A percentile compares a stretch with the other conserved stretches of the same genome.
Evolutionary conservation across 2,888 invertebrate genomes (phyloP).

Genomic region (Nephrocerus scutellatus): DNA sequence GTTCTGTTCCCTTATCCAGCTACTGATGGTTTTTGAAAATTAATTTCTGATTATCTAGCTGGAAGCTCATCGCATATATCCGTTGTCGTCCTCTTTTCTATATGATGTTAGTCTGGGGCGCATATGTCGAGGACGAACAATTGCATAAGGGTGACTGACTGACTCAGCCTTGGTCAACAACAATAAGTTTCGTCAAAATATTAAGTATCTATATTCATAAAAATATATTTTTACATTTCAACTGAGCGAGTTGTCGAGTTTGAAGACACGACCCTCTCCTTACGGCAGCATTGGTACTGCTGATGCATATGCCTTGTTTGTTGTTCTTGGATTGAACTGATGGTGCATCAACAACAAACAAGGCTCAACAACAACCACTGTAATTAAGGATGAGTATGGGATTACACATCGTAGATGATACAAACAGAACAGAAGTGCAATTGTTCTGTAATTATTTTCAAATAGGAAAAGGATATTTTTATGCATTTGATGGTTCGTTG

Average conservation of each 20-base stretch:
- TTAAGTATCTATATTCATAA: conserved; percentile 21
- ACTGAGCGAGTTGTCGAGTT: background rate
- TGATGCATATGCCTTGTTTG: conserved; percentile 36
- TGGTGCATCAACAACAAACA: conserved; percentile 2
- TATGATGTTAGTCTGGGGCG: conserved; percentile 6
- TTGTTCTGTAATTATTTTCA: conserved; percentile 43
- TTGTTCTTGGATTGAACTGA: too few relatives aligned
- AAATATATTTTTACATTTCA: conserved; percentile 13
- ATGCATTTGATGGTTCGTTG: conserved; percentile 27
- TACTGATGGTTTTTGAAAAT: conserved; percentile 35
- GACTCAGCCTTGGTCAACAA: conserved; percentile 4
- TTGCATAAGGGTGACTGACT: conserved; percentile 20
- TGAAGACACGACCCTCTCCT: background rate
- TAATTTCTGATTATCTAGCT: conserved; percentile 48
- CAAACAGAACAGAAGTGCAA: too few relatives aligned
- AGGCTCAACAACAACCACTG: conserved; percentile 19
- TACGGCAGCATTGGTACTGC: background rate
- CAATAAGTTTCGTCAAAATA: too few relatives aligned
- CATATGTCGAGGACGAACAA: conserved; percentile 18
- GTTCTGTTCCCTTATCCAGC: conserved; percentile 6
- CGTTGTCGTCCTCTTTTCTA: conserved; percentile 1
- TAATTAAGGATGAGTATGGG: conserved; percentile 38
- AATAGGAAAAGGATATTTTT: conserved; percentile 29
- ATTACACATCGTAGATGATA: conserved; percentile 35
- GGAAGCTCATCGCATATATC: conserved; percentile 23